phyloP scores from a whole-genome alignment of 2,797 vertebrate species.

The Acomys russatus region DNA sequence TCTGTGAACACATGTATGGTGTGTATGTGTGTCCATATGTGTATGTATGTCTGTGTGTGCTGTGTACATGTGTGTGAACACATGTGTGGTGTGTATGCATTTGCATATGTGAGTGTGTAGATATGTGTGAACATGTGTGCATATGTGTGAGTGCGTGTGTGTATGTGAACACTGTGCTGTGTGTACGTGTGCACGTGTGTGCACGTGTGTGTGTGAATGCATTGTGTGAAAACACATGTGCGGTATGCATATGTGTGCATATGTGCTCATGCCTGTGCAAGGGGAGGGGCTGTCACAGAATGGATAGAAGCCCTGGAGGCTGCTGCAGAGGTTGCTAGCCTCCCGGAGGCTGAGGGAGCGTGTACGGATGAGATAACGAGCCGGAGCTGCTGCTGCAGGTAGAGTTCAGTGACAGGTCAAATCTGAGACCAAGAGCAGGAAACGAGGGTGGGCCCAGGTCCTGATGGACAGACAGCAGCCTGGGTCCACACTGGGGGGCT shows the following conservation, averaged over 20 bases:
- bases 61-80: background rate
- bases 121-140: background rate
- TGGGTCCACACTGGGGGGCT: background rate
- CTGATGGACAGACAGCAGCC: background rate
- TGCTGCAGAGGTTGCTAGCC: background rate
- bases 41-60: background rate
- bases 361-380: background rate
- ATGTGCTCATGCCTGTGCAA: background rate
- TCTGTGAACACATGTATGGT: background rate
- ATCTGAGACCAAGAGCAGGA: background rate
- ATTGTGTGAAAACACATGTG: background rate
- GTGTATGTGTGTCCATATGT: background rate
- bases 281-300: background rate
- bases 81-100: background rate
- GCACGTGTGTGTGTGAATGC: background rate
- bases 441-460: background rate
- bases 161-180: background rate
- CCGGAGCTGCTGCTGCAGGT: background rate
- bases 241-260: background rate
- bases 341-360: background rate
- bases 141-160: background rate
- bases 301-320: too few relatives aligned
- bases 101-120: background rate
- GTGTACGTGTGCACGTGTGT: too few relatives aligned
- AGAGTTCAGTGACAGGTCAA: background rate